phyloP scores from a whole-genome alignment of 2,888 invertebrate genomes.

The Athetis lepigone region DNA sequence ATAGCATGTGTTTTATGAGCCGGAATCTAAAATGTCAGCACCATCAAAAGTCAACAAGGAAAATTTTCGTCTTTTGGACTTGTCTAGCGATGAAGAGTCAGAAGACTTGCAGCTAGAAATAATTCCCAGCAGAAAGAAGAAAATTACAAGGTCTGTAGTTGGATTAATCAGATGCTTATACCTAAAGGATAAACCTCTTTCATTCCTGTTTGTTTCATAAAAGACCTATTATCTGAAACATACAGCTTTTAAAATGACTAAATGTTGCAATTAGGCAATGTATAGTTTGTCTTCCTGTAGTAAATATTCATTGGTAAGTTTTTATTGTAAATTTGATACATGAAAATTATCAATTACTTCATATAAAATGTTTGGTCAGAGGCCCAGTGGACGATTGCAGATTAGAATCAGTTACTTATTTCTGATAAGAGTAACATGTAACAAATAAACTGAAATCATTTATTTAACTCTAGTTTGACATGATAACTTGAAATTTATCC shows the following conservation, averaged over 20 bases:
- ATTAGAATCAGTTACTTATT: neutral
- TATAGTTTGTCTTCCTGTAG: too few relatives aligned
- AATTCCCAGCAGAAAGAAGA: conserved; percentile 90
- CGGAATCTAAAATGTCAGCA: conserved; percentile 78
- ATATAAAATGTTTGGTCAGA: too few relatives aligned
- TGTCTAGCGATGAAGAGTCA: conserved; percentile 91
- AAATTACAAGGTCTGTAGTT: conserved; percentile 87
- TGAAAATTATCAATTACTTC: too few relatives aligned
- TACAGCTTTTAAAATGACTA: too few relatives aligned
- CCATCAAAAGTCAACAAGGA: conserved; percentile 90
- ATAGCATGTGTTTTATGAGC: conserved; percentile 79
- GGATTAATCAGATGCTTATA: neutral
- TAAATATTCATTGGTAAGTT: too few relatives aligned
- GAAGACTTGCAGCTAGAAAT: conserved; percentile 91
- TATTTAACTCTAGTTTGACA: neutral
- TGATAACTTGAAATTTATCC: neutral
- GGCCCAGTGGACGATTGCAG: neutral
- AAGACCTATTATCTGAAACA: neutral
- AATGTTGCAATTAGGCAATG: too few relatives aligned
- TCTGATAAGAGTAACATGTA: neutral
- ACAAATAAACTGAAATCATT: neutral
- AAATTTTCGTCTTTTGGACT: conserved; percentile 91
- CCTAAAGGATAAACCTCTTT: too few relatives aligned
- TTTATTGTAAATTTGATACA: too few relatives aligned
- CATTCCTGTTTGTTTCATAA: neutral